Base-by-base conservation (phyloP, 2,113 vertebrate species). In the Grus americana region DNA sequence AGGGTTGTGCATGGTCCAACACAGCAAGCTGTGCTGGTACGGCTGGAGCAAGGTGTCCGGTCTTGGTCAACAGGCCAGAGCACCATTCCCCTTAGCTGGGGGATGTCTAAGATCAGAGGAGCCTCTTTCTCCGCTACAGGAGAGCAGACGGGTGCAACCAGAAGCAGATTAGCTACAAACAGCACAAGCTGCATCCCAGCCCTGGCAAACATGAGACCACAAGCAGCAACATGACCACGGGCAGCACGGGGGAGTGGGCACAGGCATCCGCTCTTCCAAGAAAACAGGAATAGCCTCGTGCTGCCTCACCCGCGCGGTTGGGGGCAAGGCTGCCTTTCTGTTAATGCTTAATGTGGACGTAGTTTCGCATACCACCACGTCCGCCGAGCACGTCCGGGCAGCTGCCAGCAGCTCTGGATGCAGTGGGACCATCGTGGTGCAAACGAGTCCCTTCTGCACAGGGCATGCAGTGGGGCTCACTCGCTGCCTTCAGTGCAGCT, bases 391-490 rank as follows among this genome's bases (percentile, higher is more conserved):
- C 1, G 0, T 19, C 57, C 19, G 34, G 70, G 3, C 5, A 2
- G 40, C 36, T 76, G 44, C 91, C 2, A 2, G 40, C 70, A 46
- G 57, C 79, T 55, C 52, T 40, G 75, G 57, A 30, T 5, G 16
- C 1, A 0, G 12, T 1, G 11, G 44, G 20, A 61, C 11, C 30
- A 4, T 5, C 15, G 3, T 4, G 4, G 34, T 1, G 24, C 67
- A 44, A 8, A 5, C 5, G 6, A 74, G 26, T 23, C 38, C 38
- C 34, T 50, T 46, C 47, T 12, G 34, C 10, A 3, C 3, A 24
- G 22, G 32, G 47, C 30, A 44, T 3, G 27, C 9, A 15, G 32
- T 0, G 0, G 46, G 16, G 42, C 36, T 75, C 59, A 5, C 50
- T 9, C 1, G 0, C 46, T 26, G 68, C 66, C 62, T 26, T 3